A percentile compares a stretch with the other conserved stretches of the same genome.
Conservation (phyloP, 2,113 vertebrate species). For the Laterallus jamaicensis region DNA sequence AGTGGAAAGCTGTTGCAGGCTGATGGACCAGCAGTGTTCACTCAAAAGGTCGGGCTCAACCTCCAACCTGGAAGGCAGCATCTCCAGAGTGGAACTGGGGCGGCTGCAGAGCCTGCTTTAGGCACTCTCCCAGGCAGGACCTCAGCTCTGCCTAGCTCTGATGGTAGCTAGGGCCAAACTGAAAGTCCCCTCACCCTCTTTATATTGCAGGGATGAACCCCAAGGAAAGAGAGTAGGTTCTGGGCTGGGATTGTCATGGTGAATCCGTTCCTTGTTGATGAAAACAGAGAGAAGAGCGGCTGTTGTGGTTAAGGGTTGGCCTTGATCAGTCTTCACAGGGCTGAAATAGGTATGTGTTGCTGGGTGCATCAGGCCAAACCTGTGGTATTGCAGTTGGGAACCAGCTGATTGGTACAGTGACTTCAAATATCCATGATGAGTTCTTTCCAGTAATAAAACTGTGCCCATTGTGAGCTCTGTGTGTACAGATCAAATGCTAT, state of each 20-base stretch:
- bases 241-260: rapidly evolving
- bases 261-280: background rate
- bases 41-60: background rate
- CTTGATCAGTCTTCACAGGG: background rate
- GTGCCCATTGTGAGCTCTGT: background rate
- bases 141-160: background rate
- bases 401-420: background rate
- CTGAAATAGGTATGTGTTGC: background rate
- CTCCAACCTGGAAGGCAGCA: background rate
- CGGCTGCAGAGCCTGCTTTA: background rate
- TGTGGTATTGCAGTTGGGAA: background rate
- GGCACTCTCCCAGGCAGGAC: background rate
- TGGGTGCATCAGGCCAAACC: background rate
- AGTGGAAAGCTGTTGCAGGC: background rate
- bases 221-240: background rate
- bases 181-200: background rate
- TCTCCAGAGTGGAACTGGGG: rapidly evolving
- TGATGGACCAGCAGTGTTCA: background rate
- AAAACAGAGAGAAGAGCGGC: background rate
- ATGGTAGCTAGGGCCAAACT: background rate
- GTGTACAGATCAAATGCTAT: rapidly evolving
- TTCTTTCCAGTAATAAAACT: background rate
- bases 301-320: background rate
- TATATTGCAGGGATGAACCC: too few species aligned
- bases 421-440: background rate